Conservation (phyloP, 2,113 vertebrate species). For the Egretta garzetta region DNA sequence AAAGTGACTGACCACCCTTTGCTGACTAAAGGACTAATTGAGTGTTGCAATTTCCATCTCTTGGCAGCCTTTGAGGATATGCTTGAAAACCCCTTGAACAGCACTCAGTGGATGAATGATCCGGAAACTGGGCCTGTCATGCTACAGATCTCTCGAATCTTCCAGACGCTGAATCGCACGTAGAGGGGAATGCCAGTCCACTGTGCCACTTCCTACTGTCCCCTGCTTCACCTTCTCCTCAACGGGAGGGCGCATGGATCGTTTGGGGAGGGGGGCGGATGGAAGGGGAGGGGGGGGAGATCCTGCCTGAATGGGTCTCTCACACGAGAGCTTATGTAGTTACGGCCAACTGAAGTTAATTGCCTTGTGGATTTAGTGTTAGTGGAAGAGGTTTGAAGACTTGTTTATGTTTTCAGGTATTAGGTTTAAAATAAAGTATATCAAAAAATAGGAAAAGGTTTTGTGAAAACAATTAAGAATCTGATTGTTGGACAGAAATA, state of each 20-base stretch:
- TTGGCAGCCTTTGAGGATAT: conserved; percentile 93
- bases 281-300: neutral
- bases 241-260: neutral
- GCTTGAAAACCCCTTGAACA: conserved; percentile 98
- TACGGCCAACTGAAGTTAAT: conserved; percentile 36
- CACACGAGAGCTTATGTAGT: neutral
- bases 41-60: neutral
- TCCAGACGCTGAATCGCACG: conserved; percentile 98
- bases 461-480: conserved; percentile 74
- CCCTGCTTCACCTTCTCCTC: neutral
- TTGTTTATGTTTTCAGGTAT: conserved; percentile 55
- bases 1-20: too few relatives aligned
- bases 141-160: conserved; percentile 98
- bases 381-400: conserved; percentile 48
- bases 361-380: conserved; percentile 67
- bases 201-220: conserved; percentile 27
- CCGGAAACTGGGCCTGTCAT: conserved; percentile 97
- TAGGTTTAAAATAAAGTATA: conserved; percentile 44
- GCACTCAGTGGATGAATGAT: conserved; percentile 99
- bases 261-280: neutral
- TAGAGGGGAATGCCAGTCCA: conserved; percentile 70
- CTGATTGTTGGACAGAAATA: neutral
- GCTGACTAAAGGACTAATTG: neutral
- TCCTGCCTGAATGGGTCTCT: neutral
- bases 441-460: conserved; percentile 73